A percentile compares a stretch with the other conserved stretches of the same genome.
Conservation (phyloP, 2,888 invertebrate species). For the Coenonympha arcania region DNA sequence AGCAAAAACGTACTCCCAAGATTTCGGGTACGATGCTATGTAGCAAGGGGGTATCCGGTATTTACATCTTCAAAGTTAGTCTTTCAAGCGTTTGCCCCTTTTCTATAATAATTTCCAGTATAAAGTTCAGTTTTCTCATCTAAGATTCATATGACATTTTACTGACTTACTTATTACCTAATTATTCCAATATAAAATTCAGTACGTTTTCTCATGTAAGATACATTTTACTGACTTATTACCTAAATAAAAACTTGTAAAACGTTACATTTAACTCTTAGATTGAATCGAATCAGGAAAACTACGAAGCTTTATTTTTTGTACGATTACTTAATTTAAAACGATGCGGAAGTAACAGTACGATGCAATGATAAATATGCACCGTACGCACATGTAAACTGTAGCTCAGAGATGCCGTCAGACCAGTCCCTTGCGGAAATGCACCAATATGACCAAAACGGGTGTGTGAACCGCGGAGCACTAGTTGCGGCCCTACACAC, state of each 20-base stretch:
- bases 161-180: too few species aligned
- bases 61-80: too few species aligned
- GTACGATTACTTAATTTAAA: neutral
- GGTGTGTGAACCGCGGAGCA: neutral
- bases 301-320: neutral
- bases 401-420: constrained; percentile 6
- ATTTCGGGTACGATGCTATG: too few species aligned
- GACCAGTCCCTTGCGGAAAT: constrained; percentile 13
- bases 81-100: too few species aligned
- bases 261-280: neutral
- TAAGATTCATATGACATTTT: too few species aligned
- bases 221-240: too few species aligned
- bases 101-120: too few species aligned
- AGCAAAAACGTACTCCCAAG: too few species aligned
- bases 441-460: constrained; percentile 11
- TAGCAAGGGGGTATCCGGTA: too few species aligned
- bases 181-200: too few species aligned
- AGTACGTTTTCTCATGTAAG: too few species aligned
- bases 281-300: neutral
- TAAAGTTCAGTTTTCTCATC: too few species aligned
- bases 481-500: neutral
- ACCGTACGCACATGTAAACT: neutral
- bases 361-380: neutral
- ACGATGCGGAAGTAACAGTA: neutral
- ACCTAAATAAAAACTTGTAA: neutral